Conservation (phyloP, 1,140 invertebrate species). For the Drosophila arawakana region DNA sequence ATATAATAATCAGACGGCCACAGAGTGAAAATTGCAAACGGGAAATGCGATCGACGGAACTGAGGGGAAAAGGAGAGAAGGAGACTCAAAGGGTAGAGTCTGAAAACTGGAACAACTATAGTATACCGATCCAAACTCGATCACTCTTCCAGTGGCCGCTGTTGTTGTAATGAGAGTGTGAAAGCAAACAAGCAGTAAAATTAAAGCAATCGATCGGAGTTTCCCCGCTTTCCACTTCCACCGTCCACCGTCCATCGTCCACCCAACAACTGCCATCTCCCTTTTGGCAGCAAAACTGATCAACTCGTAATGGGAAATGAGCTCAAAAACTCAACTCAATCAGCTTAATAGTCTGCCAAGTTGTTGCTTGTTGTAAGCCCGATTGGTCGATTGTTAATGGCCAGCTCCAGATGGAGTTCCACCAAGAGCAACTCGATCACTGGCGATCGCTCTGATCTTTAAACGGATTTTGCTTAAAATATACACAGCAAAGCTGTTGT, state of each 20-base stretch:
- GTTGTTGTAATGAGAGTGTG: constrained; percentile 71
- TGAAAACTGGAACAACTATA: constrained; percentile 62
- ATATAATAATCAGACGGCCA: constrained; percentile 78
- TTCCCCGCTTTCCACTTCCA: constrained; percentile 8
- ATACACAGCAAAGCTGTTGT: constrained; percentile 21
- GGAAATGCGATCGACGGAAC: constrained; percentile 53
- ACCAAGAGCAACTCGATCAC: constrained; percentile 6
- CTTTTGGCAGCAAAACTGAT: constrained; percentile 58
- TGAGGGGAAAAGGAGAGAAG: constrained; percentile 1
- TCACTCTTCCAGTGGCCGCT: constrained; percentile 16
- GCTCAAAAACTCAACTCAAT: constrained; percentile 78
- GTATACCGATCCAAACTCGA: constrained; percentile 13
- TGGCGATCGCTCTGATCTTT: constrained; percentile 2
- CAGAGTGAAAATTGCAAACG: constrained; percentile 80
- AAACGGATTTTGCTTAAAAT: constrained; percentile 23
- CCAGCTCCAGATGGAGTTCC: constrained; percentile 5
- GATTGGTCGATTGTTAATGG: constrained; percentile 29
- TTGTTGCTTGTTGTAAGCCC: constrained; percentile 51
- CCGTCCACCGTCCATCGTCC: too few relatives aligned
- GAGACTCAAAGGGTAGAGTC: neutral
- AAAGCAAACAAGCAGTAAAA: constrained; percentile 82
- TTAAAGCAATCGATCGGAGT: constrained; percentile 58
- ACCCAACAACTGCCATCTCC: too few relatives aligned
- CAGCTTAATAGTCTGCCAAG: constrained; percentile 79
- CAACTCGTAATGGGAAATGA: constrained; percentile 80